Conservation (phyloP, 2,797 vertebrate genomes). For the Macropodus opercularis region DNA sequence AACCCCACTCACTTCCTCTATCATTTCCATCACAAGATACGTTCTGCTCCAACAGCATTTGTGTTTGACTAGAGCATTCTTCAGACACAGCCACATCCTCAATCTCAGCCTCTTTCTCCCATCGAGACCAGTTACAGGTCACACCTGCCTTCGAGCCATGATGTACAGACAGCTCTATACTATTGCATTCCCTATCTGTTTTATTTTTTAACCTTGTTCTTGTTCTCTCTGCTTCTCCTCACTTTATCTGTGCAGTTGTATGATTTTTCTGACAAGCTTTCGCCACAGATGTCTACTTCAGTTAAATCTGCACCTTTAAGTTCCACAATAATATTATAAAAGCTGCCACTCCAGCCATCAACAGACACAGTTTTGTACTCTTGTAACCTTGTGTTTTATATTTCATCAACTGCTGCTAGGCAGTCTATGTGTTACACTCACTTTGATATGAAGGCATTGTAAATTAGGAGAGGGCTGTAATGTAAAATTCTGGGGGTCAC, state of each 20-base stretch:
- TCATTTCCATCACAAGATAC: conserved; percentile 30
- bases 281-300: background rate
- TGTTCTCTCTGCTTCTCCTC: background rate
- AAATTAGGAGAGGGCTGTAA: conserved; percentile 43
- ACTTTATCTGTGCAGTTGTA: background rate
- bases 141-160: conserved; percentile 39
- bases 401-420: conserved; percentile 40
- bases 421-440: conserved; percentile 26
- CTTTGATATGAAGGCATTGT: conserved; percentile 26
- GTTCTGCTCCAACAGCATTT: conserved; percentile 34
- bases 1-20: conserved; percentile 21
- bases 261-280: conserved; percentile 3
- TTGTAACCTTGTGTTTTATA: conserved; percentile 34
- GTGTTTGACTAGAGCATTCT: conserved; percentile 22
- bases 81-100: conserved; percentile 16
- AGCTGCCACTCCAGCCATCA: conserved; percentile 25
- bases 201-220: background rate
- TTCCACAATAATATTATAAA: conserved; percentile 1
- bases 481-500: conserved; percentile 42
- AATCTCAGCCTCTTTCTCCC: conserved; percentile 38
- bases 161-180: background rate
- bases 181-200: conserved; percentile 5
- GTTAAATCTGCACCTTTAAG: conserved; percentile 11
- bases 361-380: conserved; percentile 16
- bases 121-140: conserved; percentile 51